These are phyloP conservation scores for Sesia bembeciformis DNA, from an alignment of 2,888 invertebrate genomes.

Conservation along the genomic window DNA sequence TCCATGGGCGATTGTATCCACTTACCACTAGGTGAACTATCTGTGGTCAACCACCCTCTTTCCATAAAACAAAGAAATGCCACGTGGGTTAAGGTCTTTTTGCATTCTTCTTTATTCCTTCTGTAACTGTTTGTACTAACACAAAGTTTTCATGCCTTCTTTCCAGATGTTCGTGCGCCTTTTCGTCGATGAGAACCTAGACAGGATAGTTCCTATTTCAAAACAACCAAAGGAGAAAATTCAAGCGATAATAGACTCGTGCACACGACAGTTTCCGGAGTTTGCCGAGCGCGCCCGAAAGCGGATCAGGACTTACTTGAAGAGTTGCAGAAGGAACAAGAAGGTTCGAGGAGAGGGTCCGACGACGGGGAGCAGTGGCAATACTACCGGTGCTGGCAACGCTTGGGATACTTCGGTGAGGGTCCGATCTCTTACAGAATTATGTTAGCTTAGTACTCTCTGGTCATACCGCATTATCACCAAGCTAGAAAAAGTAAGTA, in stretches of 20 bases:
- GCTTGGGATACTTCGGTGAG: slow-evolving; percentile 92
- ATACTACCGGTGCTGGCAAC: slow-evolving; percentile 64
- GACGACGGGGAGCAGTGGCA: slow-evolving; percentile 43
- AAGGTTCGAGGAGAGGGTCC: slow-evolving; percentile 86
- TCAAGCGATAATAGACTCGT: slow-evolving; percentile 97
- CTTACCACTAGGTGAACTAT: too few species aligned
- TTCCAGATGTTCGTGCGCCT: slow-evolving; percentile 96
- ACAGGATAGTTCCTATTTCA: slow-evolving; percentile 96
- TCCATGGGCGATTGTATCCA: too few species aligned
- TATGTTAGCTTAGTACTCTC: background rate
- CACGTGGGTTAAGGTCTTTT: too few species aligned
- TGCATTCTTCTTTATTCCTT: too few species aligned
- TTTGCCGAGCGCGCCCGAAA: slow-evolving; percentile 96
- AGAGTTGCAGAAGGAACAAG: slow-evolving; percentile 95
- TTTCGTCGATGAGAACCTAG: slow-evolving; percentile 97
- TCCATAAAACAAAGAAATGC: too few species aligned
- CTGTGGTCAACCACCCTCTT: too few species aligned
- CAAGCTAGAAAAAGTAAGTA: too few species aligned
- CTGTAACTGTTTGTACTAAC: too few species aligned
- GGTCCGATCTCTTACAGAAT: slow-evolving; percentile 46
- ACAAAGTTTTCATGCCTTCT: too few species aligned
- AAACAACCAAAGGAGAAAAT: slow-evolving; percentile 99
- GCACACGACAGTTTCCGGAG: slow-evolving; percentile 97
- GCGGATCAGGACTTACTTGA: slow-evolving; percentile 94
- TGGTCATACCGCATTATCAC: background rate